These are phyloP conservation scores for Laupala kohalensis DNA, from an alignment of 1,140 invertebrate genomes.

Conservation along the genomic window DNA sequence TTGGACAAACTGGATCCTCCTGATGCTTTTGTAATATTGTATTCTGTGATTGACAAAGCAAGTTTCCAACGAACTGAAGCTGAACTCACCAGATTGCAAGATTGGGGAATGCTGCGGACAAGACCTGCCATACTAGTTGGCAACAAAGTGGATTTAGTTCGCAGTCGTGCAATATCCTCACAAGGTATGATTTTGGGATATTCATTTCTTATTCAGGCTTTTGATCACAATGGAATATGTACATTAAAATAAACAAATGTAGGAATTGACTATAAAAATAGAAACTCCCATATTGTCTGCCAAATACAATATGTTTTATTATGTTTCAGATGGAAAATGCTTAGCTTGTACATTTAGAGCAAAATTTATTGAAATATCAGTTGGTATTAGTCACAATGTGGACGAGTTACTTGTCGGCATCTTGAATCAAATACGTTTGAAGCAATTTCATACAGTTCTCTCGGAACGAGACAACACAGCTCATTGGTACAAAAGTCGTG, in stretches of 20 bases:
- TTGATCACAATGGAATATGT: neutral
- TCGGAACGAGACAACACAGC: conserved; percentile 28
- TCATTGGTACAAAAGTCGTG: conserved; percentile 71
- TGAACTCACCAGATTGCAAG: conserved; percentile 56
- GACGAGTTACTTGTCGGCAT: conserved; percentile 73
- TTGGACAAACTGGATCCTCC: conserved; percentile 53
- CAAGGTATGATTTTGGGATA: conserved; percentile 55
- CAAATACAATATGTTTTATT: neutral
- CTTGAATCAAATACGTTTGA: conserved; percentile 66
- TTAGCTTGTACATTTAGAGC: conserved; percentile 70
- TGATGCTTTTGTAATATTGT: conserved; percentile 79
- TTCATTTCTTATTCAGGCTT: no score
- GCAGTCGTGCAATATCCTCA: conserved; percentile 73
- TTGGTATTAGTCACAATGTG: conserved; percentile 81
- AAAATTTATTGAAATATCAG: conserved; percentile 81
- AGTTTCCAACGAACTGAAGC: conserved; percentile 73
- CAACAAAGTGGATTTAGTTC: conserved; percentile 90
- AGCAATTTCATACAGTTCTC: conserved; percentile 47
- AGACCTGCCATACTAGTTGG: conserved; percentile 77
- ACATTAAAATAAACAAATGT: neutral
- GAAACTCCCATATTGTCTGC: neutral
- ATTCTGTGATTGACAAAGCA: conserved; percentile 79
- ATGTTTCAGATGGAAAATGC: conserved; percentile 63
- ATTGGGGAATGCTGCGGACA: conserved; percentile 55
- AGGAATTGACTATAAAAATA: neutral